Base-by-base conservation (phyloP, 92 coral and sea anemone species). In the Umimayanthus chanpuru region DNA sequence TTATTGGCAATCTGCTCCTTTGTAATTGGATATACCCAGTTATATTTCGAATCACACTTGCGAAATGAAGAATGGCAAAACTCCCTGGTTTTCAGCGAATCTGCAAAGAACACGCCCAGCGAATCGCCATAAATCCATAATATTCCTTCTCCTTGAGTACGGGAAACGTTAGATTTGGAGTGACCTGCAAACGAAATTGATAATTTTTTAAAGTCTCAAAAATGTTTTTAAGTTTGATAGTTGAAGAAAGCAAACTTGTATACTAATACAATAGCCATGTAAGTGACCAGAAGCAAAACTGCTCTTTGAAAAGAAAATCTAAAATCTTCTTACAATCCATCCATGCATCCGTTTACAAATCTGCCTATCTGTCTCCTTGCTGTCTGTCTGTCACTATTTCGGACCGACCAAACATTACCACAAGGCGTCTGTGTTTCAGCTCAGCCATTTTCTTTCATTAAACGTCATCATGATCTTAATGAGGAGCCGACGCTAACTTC, bases 51-150 rank as follows among this genome's bases (percentile, higher is more conserved):
- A 21, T 77, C 89, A 70, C 98, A 95, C 25, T 68, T 78, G 41
- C 79, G 73, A 85, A 95, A 95, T 15, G 90, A 79, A 16, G 89
- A 89, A 18, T 89, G 88, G 58, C 98, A 95, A 6, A 95, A 77
- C 26, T 81, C 78, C 50, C 91, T 88, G 79, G 91, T 85, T 56
- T 55, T 86, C 26, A 95, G 82, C 29, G 98, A 95, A 14, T 85
- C 89, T 7, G 91, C 94, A 38, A 95, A 95, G 81, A 91, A 95
- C 38, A 90, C 93, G 39, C 92, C 91, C 32, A 95, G 82, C 0
- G 98, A 95, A 80, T 95, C 98, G 6, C 98, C 98, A 55, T 93
- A 93, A 10, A 90, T 65, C 91, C 91, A 89, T 29, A 95, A 61
- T 2, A 89, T 92, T 29, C 98, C 96, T 32, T 84, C 78, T 29